These are phyloP conservation scores for Cotesia typhae DNA, from an alignment of 1,140 invertebrate genomes.

Conservation along the genomic window DNA sequence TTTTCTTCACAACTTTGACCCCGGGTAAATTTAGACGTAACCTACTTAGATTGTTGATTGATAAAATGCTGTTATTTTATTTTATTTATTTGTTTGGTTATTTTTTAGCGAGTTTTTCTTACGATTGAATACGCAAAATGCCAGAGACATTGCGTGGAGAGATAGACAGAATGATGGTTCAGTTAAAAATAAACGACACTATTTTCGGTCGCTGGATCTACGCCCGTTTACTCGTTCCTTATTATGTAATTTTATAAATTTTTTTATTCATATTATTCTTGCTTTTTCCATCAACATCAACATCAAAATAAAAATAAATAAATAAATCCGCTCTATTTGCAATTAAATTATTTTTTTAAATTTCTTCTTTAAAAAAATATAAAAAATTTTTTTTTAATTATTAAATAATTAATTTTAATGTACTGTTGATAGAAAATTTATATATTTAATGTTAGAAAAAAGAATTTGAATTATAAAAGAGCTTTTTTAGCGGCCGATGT, in stretches of 20 bases:
- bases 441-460: not conserved
- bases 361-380: too few species aligned
- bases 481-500: too few species aligned
- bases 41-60: slow-evolving; percentile 38
- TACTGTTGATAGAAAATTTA: not conserved
- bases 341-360: too few species aligned
- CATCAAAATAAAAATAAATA: not conserved
- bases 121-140: slow-evolving; percentile 38
- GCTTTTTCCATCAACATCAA: not conserved
- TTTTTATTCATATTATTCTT: slow-evolving; percentile 46
- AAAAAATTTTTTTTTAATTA: too few species aligned
- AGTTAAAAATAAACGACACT: slow-evolving; percentile 62
- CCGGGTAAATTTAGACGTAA: not conserved
- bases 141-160: slow-evolving; percentile 41
- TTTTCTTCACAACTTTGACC: not conserved
- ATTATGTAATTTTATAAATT: slow-evolving; percentile 61
- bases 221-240: slow-evolving; percentile 55
- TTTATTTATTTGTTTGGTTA: slow-evolving; percentile 14
- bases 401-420: too few species aligned
- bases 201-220: slow-evolving; percentile 62
- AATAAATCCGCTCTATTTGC: not conserved
- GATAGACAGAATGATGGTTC: slow-evolving; percentile 51
- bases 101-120: slow-evolving; percentile 35
- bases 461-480: too few species aligned
- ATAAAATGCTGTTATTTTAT: slow-evolving; percentile 29